Base-by-base conservation (phyloP, 1,140 invertebrate genomes). In the Aphaenogaster ashmeadi region DNA sequence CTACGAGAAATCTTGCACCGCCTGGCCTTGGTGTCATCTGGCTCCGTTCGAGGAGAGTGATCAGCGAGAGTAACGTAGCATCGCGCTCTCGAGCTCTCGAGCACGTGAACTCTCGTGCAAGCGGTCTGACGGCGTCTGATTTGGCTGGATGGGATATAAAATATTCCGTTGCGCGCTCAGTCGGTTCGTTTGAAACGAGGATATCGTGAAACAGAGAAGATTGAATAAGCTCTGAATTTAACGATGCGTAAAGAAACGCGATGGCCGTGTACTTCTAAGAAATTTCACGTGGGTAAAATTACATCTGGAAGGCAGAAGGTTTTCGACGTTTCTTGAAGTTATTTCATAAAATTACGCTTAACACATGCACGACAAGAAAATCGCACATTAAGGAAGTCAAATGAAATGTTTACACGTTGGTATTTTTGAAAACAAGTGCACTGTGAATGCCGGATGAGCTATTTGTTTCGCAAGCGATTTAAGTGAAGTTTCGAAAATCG, bases 11-110 rank as follows among this genome's bases (percentile, higher is more conserved):
- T 89, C 60, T 54, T 8, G 13, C 41, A 13, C 21, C 33, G 41
- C 36, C 15, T 69, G 90, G 89, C 90, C 90, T 91, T 91, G 90
- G 77, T 86, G 81, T 91, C 90, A 88, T 66, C 72, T 41, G 47
- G 64, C 78, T 62, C 27, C 54, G 86, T 81, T 90, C 64, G 88
- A 79, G 41, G 15, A 71, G 56, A 84, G n/a, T 60, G 85, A 87
- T 79, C 85, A 64, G 33, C 78, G 64, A 78, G 58, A 86, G 75
- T 77, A n/a, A 79, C 75, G 84, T 72, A 87, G 33, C 38, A 74
- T 83, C 50, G 58, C 71, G 52, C 58, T 41, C 52, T 41, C 52
- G 54, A 56, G 77, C 60, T 75, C 13, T 33, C 36, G 62, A 75
- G 18, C 66, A 62, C 66, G 66, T 50, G n/a, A 66, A 60, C 21